Percentiles rank a stretch among this genome's conserved stretches.
phyloP scores from a whole-genome alignment of 35 echinoderm and acorn worm genomes.

The Hemicentrotus pulcherrimus region DNA sequence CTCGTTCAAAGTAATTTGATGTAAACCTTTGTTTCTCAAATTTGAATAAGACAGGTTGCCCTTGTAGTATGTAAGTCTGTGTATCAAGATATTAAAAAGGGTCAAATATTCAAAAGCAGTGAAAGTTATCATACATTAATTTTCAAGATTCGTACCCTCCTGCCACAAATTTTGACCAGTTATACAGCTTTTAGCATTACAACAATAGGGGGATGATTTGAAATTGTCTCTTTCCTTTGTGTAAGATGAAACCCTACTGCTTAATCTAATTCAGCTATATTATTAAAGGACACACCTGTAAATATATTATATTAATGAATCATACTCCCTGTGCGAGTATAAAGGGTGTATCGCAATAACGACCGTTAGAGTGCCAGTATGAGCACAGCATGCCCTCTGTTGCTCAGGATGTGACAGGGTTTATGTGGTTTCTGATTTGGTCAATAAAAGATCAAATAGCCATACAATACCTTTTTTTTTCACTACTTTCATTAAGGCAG shows the following conservation, averaged over 20 bases:
- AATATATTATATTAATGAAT: neutral
- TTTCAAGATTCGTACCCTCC: neutral
- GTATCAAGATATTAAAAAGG: neutral
- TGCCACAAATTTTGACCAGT: neutral
- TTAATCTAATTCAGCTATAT: neutral
- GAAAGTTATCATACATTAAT: neutral
- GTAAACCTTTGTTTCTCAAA: too few species aligned
- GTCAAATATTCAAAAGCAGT: neutral
- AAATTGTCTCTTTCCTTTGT: neutral
- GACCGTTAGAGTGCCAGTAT: neutral
- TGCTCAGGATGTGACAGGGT: neutral
- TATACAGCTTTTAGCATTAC: neutral
- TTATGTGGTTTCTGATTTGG: conserved; percentile 1
- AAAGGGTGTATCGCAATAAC: neutral
- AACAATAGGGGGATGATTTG: neutral
- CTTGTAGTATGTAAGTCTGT: neutral
- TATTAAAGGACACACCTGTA: neutral
- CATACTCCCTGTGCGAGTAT: neutral
- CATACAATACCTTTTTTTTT: neutral
- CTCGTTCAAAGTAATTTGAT: too few species aligned
- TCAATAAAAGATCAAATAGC: neutral
- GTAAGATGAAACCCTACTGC: neutral
- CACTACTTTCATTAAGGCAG: neutral
- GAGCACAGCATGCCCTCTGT: neutral
- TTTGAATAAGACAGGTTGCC: too few species aligned